phyloP scores from a whole-genome alignment of 2,113 vertebrate species.

The Sylvia atricapilla region DNA sequence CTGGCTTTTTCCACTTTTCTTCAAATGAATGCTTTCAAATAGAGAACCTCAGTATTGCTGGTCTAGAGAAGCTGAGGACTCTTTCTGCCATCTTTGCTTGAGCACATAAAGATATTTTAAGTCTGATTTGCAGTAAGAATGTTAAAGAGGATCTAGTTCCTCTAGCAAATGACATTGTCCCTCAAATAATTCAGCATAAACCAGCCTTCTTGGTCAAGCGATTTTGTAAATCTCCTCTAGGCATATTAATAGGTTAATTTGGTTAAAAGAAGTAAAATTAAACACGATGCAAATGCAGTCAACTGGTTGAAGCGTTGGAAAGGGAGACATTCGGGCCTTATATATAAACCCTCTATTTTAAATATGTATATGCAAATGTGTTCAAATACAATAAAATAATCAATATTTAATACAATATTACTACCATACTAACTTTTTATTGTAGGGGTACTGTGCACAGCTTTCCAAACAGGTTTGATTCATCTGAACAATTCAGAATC shows the following conservation, averaged over 20 bases:
- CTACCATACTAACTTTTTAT: not conserved
- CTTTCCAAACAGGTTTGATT: not conserved
- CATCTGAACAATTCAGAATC: not conserved
- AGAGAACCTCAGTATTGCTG: not conserved
- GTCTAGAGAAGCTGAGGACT: not conserved
- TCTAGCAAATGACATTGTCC: not conserved
- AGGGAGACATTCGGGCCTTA: not conserved
- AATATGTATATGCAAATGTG: not conserved
- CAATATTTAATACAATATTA: not conserved
- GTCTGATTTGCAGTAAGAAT: not conserved
- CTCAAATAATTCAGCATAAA: not conserved
- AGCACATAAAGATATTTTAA: not conserved
- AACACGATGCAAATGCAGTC: not conserved
- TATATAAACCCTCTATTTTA: not conserved
- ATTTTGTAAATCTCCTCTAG: not conserved
- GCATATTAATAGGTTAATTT: not conserved
- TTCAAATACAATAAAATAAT: not conserved
- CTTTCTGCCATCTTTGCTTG: not conserved
- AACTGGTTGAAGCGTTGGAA: not conserved
- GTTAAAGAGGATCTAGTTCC: not conserved
- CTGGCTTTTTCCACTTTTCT: not conserved
- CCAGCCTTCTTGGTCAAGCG: not conserved
- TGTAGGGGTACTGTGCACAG: not conserved
- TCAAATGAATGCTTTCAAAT: not conserved
- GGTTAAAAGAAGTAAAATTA: not conserved